Evolutionary conservation across 2,888 invertebrate genomes (phyloP).

Genomic region (Spatulosminthurus flaviceps): DNA sequence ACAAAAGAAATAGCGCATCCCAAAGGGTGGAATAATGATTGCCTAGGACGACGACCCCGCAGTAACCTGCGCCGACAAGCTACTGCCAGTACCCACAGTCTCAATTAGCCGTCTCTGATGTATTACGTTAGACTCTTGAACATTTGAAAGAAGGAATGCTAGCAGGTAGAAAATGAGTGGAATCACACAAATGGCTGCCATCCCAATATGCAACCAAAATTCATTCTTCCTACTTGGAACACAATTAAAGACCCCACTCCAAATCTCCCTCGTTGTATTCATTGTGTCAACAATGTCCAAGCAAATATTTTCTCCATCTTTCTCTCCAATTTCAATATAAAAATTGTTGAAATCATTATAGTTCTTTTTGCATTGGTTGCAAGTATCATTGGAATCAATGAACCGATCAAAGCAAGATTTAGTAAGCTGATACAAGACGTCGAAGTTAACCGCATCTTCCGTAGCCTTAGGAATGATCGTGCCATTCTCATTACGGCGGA

Average conservation of each 20-base stretch:
- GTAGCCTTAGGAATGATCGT: constrained; percentile 67
- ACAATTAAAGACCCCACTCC: constrained; percentile 73
- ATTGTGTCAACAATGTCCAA: constrained; percentile 77
- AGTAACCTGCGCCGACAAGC: background rate
- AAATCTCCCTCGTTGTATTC: constrained; percentile 73
- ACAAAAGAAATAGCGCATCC: too few relatives aligned
- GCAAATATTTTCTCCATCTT: constrained; percentile 72
- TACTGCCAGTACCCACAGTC: constrained; percentile 20
- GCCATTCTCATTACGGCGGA: constrained; percentile 67
- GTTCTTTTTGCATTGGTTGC: constrained; percentile 70
- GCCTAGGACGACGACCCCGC: background rate
- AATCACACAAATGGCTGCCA: constrained; percentile 69
- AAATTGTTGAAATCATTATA: constrained; percentile 71
- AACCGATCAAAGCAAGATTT: constrained; percentile 60
- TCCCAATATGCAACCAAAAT: constrained; percentile 70
- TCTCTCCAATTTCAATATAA: constrained; percentile 71
- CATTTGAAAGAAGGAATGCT: constrained; percentile 64
- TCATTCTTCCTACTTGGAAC: constrained; percentile 70
- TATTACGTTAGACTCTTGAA: constrained; percentile 59
- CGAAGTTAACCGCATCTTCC: constrained; percentile 68
- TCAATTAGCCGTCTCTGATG: constrained; percentile 54
- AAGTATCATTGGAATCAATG: constrained; percentile 65
- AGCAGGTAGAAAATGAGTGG: constrained; percentile 72
- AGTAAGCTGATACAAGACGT: constrained; percentile 55
- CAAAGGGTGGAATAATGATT: background rate